phyloP scores from a whole-genome alignment of 2,888 invertebrate species.

The Andricus quercusramuli region DNA sequence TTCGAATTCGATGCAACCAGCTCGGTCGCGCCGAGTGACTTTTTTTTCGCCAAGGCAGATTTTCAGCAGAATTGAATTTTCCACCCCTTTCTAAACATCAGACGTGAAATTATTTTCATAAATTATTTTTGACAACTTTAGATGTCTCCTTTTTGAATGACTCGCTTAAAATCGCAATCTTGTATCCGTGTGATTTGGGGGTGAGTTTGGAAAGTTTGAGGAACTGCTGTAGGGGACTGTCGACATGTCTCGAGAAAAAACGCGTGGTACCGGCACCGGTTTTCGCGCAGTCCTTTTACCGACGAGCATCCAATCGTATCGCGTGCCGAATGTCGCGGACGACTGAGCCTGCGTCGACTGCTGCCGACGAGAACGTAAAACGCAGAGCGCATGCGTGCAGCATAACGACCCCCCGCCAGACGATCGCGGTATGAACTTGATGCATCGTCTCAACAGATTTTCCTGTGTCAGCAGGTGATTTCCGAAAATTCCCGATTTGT shows the following conservation, averaged over 20 bases:
- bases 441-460: conserved; percentile 54
- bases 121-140: neutral
- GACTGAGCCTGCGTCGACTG: conserved; percentile 75
- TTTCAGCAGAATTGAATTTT: neutral
- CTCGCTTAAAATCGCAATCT: neutral
- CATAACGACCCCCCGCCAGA: conserved; percentile 66
- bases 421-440: conserved; percentile 55
- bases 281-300: conserved; percentile 59
- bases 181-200: neutral
- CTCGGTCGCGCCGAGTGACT: neutral
- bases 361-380: conserved; percentile 70
- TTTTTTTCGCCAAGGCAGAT: neutral
- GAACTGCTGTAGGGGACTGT: neutral
- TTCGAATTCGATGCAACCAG: neutral
- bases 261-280: conserved; percentile 61
- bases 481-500: conserved; percentile 47
- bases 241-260: conserved; percentile 37
- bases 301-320: conserved; percentile 69
- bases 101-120: neutral
- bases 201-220: neutral
- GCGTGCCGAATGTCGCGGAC: conserved; percentile 77
- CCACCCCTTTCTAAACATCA: neutral
- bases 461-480: conserved; percentile 53
- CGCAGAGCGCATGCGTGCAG: conserved; percentile 74
- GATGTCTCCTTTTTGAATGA: neutral